Evolutionary conservation across 2,113 vertebrate species (phyloP).

Genomic region (Protobothrops mucrosquamatus): DNA sequence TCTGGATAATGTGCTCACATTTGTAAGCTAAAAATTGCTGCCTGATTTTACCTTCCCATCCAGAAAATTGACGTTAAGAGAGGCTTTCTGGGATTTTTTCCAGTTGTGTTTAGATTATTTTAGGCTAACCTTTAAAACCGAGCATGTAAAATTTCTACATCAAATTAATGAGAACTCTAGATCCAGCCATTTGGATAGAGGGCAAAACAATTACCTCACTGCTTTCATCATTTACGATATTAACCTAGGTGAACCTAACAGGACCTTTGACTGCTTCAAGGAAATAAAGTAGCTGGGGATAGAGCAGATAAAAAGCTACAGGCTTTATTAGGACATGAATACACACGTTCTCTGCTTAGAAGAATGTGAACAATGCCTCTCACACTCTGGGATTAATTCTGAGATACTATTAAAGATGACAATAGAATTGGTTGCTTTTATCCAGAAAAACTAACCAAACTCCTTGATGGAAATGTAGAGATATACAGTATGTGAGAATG

Average conservation of each 20-base stretch:
- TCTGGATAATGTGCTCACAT: constrained; percentile 31
- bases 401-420: background rate
- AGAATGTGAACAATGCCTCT: background rate
- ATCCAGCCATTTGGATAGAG: background rate
- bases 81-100: accelerated
- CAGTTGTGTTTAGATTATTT: background rate
- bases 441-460: background rate
- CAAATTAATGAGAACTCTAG: background rate
- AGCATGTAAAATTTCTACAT: background rate
- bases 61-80: constrained; percentile 21
- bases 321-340: background rate
- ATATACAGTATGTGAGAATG: background rate
- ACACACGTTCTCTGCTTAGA: background rate
- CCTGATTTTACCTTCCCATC: constrained; percentile 14
- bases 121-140: background rate
- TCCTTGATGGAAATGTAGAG: background rate
- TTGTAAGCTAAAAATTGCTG: constrained; percentile 35
- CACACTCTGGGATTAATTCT: background rate
- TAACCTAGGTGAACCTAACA: background rate
- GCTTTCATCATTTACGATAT: background rate
- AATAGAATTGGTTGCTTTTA: background rate
- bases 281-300: background rate
- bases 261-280: background rate
- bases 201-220: background rate
- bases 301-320: background rate